These are phyloP conservation scores for Sturnus vulgaris DNA, from an alignment of 2,113 vertebrate species.

Conservation along the genomic window DNA sequence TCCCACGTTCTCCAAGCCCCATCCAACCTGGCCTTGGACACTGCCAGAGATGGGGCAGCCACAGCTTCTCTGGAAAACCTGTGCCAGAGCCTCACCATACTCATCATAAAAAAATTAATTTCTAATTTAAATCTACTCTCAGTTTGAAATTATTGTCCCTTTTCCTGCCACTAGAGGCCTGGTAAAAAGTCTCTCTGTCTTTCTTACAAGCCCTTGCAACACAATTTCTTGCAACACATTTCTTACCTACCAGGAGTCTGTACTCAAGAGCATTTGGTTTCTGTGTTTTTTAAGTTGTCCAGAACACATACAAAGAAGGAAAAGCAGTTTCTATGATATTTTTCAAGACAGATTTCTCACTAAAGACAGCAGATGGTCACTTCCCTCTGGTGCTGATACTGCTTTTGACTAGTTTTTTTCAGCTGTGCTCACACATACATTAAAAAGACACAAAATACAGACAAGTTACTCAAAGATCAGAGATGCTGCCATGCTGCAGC, in stretches of 20 bases:
- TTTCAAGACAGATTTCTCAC: background rate
- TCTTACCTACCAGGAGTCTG: background rate
- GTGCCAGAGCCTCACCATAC: background rate
- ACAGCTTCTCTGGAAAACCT: background rate
- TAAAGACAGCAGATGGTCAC: background rate
- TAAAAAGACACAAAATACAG: background rate
- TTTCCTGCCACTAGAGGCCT: background rate
- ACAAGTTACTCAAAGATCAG: background rate
- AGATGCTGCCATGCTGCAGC: background rate
- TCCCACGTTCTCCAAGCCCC: background rate
- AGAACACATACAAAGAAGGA: background rate
- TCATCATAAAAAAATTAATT: accelerated
- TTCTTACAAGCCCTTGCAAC: background rate
- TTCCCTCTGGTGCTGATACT: background rate
- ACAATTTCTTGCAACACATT: background rate
- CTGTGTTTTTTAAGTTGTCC: background rate
- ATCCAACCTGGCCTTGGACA: background rate
- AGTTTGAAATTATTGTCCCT: background rate
- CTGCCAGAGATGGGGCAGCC: accelerated
- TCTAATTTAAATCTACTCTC: background rate
- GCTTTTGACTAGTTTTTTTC: background rate
- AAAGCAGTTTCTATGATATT: background rate
- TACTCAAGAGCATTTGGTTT: background rate
- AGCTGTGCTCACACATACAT: background rate
- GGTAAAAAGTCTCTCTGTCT: background rate